Evolutionary conservation across 2,888 invertebrate genomes (phyloP).

Genomic region (Limenitis camilla): DNA sequence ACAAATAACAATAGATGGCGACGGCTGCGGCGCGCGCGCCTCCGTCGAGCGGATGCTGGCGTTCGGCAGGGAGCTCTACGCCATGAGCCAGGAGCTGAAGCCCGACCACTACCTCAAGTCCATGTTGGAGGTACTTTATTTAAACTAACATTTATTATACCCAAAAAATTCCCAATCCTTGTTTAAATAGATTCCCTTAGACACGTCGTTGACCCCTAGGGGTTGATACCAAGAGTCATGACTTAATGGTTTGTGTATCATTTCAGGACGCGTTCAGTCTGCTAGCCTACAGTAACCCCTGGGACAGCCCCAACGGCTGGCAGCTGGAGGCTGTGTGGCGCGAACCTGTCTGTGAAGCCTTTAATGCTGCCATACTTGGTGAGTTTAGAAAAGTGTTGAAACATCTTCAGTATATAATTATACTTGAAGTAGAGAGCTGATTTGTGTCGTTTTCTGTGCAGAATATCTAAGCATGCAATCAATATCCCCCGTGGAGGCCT

Average conservation of each 20-base stretch:
- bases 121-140: slow-evolving; percentile 88
- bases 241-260: neutral
- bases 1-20: slow-evolving; percentile 47
- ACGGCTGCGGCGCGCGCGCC: slow-evolving; percentile 81
- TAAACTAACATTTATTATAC: neutral
- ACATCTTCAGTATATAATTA: too few species aligned
- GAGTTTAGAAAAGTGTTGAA: slow-evolving; percentile 28
- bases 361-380: slow-evolving; percentile 99
- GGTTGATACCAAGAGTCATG: too few species aligned
- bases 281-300: slow-evolving; percentile 97
- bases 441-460: slow-evolving; percentile 42
- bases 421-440: too few species aligned
- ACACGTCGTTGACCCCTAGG: too few species aligned
- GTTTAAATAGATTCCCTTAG: too few species aligned
- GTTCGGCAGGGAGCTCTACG: slow-evolving; percentile 94
- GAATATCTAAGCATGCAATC: slow-evolving; percentile 93
- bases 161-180: too few species aligned
- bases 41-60: slow-evolving; percentile 95
- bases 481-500: slow-evolving; percentile 93
- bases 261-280: slow-evolving; percentile 96
- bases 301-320: slow-evolving; percentile 97
- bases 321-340: slow-evolving; percentile 95
- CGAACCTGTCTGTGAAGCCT: slow-evolving; percentile 94
- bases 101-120: slow-evolving; percentile 90
- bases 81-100: slow-evolving; percentile 87